phyloP scores from a whole-genome alignment of 2,888 invertebrate genomes.

The Lepidochitona cinerea region DNA sequence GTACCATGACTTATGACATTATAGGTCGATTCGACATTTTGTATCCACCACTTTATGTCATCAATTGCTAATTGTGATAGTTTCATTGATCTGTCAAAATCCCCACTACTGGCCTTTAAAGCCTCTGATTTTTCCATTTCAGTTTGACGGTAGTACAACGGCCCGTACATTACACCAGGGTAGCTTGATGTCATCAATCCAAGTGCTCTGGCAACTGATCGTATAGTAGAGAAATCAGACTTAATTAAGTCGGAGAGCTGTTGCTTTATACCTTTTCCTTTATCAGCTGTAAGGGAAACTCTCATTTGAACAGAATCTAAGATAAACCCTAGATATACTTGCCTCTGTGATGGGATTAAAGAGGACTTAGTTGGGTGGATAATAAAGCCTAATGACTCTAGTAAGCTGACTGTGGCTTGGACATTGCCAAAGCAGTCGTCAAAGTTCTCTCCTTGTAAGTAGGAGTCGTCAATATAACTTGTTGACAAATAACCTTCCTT shows the following conservation, averaged over 20 bases:
- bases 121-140: constrained; percentile 8
- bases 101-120: neutral
- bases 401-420: no score
- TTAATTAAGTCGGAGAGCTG: neutral
- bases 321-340: no score
- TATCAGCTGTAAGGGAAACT: no score
- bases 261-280: no score
- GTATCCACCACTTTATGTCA: constrained; percentile 11
- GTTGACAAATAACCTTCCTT: no score
- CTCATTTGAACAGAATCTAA: no score
- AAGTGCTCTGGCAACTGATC: neutral
- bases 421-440: no score
- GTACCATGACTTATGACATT: neutral
- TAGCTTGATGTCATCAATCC: constrained; percentile 12
- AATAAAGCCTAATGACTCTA: no score
- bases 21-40: neutral
- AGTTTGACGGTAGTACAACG: constrained; percentile 7
- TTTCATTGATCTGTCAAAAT: constrained; percentile 1
- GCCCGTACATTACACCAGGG: constrained; percentile 8
- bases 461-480: no score
- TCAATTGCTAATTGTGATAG: neutral
- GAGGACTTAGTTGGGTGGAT: no score
- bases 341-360: no score
- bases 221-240: neutral
- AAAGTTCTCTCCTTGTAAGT: no score